These are phyloP conservation scores for Oophaga pumilio DNA, from an alignment of 2,113 vertebrate genomes.

Conservation along the genomic window DNA sequence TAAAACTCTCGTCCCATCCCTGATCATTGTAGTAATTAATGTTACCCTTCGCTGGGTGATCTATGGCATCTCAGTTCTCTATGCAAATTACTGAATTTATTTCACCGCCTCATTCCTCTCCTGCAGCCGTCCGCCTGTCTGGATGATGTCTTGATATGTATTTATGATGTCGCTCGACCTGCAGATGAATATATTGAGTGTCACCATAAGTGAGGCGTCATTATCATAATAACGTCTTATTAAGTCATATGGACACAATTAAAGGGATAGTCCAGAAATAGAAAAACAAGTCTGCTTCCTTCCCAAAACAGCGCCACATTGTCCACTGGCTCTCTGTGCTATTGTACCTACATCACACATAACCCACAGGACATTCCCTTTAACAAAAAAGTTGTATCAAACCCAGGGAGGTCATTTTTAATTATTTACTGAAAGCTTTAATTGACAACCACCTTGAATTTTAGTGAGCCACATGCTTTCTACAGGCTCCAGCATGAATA, in stretches of 20 bases:
- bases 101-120: neutral
- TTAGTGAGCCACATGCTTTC: no score
- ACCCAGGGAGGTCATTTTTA: neutral
- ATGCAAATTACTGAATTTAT: constrained; percentile 50
- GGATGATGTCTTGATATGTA: neutral
- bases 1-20: constrained; percentile 23
- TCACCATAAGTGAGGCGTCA: neutral
- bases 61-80: constrained; percentile 18
- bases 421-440: no score
- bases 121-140: neutral
- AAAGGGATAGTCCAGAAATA: neutral
- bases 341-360: neutral
- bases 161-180: neutral
- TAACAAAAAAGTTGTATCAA: neutral
- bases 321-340: neutral
- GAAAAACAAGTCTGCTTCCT: no score
- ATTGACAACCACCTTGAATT: no score
- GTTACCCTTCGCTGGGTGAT: constrained; percentile 34
- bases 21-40: constrained; percentile 42
- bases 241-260: neutral
- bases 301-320: no score
- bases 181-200: neutral
- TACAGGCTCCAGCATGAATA: no score
- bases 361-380: neutral
- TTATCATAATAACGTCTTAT: neutral